phyloP scores from a whole-genome alignment of 2,888 invertebrate genomes.

The Euspilapteryx auroguttella region DNA sequence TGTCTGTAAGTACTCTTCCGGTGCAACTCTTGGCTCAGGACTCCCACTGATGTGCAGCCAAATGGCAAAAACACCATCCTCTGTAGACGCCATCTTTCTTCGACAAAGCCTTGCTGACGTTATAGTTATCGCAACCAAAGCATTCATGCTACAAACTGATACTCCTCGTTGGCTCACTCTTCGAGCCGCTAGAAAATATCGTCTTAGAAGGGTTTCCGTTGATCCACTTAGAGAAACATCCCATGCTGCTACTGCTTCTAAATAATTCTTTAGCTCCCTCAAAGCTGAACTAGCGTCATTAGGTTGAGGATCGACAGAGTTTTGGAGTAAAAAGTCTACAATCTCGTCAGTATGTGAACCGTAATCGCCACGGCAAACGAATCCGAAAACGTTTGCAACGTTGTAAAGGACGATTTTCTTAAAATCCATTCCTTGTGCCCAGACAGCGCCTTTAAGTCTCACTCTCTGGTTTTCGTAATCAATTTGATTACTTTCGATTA shows the following conservation, averaged over 20 bases:
- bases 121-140: slow-evolving; percentile 24
- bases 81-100: slow-evolving; percentile 21
- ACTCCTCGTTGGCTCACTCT: slow-evolving; percentile 26
- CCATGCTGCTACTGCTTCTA: slow-evolving; percentile 30
- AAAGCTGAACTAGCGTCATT: too few species aligned
- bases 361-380: slow-evolving; percentile 31
- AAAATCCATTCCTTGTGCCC: slow-evolving; percentile 41
- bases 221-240: slow-evolving; percentile 20
- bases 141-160: slow-evolving; percentile 27
- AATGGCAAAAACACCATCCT: slow-evolving; percentile 43
- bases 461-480: slow-evolving; percentile 15
- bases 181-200: slow-evolving; percentile 39
- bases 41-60: slow-evolving; percentile 42
- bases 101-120: slow-evolving; percentile 39
- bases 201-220: slow-evolving; percentile 25
- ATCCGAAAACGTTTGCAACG: slow-evolving; percentile 34
- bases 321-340: slow-evolving; percentile 25
- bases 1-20: slow-evolving; percentile 36
- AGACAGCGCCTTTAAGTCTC: slow-evolving; percentile 29
- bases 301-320: slow-evolving; percentile 17
- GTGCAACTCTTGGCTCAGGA: slow-evolving; percentile 37
- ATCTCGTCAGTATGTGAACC: slow-evolving; percentile 33
- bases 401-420: slow-evolving; percentile 32
- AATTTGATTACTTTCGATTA: slow-evolving; percentile 31
- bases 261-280: slow-evolving; percentile 22